Conservation (phyloP, 2,113 vertebrate genomes). For the human (Homo sapiens) region GRCh38 chr17:58358001-58358500, state of each 20-base stretch:
- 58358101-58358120: slow-evolving; percentile 96
- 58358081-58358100: slow-evolving; percentile 77
- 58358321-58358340: slow-evolving; percentile 95
- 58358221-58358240: slow-evolving; percentile 62
- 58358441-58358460: slow-evolving; percentile 88
- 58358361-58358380: slow-evolving; percentile 98
- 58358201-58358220: slow-evolving; percentile 70
- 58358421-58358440: slow-evolving; percentile 95
- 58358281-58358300: slow-evolving; percentile 97
- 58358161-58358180: slow-evolving; percentile 89
- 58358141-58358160: slow-evolving; percentile 87
- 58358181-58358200: slow-evolving; percentile 86
- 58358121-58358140: slow-evolving; percentile 96
- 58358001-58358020: background rate
- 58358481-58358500: slow-evolving; percentile 72
- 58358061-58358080: slow-evolving; percentile 59
- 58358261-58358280: slow-evolving; percentile 97
- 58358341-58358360: slow-evolving; percentile 96
- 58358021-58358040: slow-evolving; percentile 57
- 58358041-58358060: slow-evolving; percentile 35
- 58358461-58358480: slow-evolving; percentile 43
- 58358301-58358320: slow-evolving; percentile 96
- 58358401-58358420: slow-evolving; percentile 95
- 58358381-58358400: slow-evolving; percentile 95
- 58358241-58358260: slow-evolving; percentile 94